Conservation (phyloP, 2,888 invertebrate genomes). For the Hymenopus coronatus region DNA sequence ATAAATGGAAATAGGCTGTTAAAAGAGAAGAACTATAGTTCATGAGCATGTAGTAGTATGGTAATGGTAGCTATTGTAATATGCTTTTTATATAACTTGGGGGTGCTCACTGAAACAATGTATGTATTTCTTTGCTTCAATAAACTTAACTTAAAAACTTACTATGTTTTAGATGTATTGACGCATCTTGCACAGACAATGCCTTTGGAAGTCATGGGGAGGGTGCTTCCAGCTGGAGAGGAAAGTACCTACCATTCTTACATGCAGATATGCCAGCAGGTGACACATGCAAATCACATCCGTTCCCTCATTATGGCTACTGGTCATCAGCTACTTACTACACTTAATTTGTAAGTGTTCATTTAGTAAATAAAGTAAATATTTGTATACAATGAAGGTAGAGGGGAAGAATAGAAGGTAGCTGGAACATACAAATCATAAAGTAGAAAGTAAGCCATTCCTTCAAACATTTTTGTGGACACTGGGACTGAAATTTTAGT, state of each 20-base stretch:
- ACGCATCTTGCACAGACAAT: conserved; percentile 49
- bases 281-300: conserved; percentile 60
- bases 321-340: conserved; percentile 52
- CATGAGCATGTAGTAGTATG: no score
- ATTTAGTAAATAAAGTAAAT: neutral
- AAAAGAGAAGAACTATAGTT: no score
- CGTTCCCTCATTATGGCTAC: conserved; percentile 59
- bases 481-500: no score
- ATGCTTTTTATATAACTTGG: no score
- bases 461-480: no score
- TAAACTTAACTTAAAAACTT: neutral
- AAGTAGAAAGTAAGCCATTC: no score
- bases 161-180: conserved; percentile 46
- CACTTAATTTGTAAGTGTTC: conserved; percentile 31
- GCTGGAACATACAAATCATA: no score
- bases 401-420: neutral
- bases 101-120: no score
- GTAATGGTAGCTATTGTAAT: no score
- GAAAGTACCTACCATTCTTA: conserved; percentile 45
- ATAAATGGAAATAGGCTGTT: no score
- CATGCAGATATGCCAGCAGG: conserved; percentile 53
- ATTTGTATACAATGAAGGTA: neutral
- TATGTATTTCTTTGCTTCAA: no score
- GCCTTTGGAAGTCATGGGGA: conserved; percentile 47
- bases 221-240: conserved; percentile 47